Evolutionary conservation across 2,888 invertebrate species (phyloP).

Genomic region (Crepidodera aurea): DNA sequence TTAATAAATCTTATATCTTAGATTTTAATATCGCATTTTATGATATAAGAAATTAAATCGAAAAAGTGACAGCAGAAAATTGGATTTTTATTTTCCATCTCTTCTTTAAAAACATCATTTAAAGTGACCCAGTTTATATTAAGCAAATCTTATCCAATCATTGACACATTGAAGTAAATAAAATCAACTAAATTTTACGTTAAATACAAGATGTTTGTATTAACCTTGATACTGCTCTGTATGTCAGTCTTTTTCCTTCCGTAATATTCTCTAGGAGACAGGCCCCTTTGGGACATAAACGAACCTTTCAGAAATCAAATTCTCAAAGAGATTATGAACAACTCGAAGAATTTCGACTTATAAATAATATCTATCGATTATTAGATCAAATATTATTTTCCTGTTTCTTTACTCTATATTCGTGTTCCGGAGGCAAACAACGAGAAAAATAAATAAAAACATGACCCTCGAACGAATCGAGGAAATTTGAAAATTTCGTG

Average conservation of each 20-base stretch:
- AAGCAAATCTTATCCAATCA: no score
- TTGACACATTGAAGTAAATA: no score
- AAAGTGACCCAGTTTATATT: no score
- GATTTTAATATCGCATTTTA: no score
- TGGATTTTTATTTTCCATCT: no score
- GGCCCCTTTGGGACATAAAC: constrained; percentile 17
- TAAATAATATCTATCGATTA: constrained; percentile 29
- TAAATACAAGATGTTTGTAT: no score
- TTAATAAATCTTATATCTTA: no score
- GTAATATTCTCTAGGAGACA: constrained; percentile 17
- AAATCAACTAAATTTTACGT: no score
- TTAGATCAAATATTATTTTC: constrained; percentile 31
- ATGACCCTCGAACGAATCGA: constrained; percentile 6
- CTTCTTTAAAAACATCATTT: no score
- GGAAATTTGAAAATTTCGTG: constrained; percentile 5
- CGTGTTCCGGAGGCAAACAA: constrained; percentile 21
- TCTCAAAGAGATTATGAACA: constrained; percentile 27
- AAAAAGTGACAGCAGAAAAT: no score
- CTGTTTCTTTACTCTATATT: constrained; percentile 25
- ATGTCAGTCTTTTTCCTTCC: not conserved
- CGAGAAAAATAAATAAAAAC: constrained; percentile 22
- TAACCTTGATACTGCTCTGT: not conserved
- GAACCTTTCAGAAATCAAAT: constrained; percentile 26
- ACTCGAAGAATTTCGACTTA: constrained; percentile 16
- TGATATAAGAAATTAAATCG: no score